Percentiles rank a stretch among this genome's conserved stretches.
These are phyloP conservation scores for Rhinichthys osculus DNA, from an alignment of 2,797 vertebrate genomes.

Conservation along the genomic window DNA sequence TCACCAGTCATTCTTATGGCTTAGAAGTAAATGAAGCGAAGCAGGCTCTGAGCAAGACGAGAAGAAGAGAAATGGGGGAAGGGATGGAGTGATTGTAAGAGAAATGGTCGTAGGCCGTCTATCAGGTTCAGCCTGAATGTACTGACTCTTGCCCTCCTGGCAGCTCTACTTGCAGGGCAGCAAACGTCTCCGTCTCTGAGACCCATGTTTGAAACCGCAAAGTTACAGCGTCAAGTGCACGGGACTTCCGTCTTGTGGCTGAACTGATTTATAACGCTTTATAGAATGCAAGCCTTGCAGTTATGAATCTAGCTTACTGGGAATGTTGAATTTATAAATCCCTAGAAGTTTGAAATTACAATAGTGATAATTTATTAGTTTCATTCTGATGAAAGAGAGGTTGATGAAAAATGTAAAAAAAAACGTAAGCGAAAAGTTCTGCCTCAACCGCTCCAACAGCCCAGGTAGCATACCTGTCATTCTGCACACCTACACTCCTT, in stretches of 20 bases:
- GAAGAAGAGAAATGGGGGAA: slow-evolving; percentile 17
- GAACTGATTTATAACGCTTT: neutral
- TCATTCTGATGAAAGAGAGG: neutral
- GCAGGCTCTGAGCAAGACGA: slow-evolving; percentile 10
- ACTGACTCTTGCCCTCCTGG: slow-evolving; percentile 38
- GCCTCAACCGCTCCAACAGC: slow-evolving; percentile 72
- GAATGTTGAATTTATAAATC: neutral
- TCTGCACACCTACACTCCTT: slow-evolving; percentile 60
- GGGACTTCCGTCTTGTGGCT: neutral
- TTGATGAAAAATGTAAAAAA: slow-evolving; percentile 39
- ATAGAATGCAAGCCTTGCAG: neutral
- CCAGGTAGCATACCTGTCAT: slow-evolving; percentile 73
- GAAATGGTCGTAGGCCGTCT: slow-evolving; percentile 42
- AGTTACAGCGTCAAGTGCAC: neutral
- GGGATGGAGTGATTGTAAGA: slow-evolving; percentile 27
- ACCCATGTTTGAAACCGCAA: neutral
- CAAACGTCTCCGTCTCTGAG: slow-evolving; percentile 13
- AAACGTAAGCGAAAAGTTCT: slow-evolving; percentile 44
- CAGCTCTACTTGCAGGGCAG: slow-evolving; percentile 31
- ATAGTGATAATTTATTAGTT: neutral
- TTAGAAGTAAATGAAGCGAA: slow-evolving; percentile 54
- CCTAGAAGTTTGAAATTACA: neutral
- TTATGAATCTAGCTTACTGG: neutral
- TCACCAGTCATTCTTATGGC: slow-evolving; percentile 48
- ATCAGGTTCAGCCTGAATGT: slow-evolving; percentile 57